Percentiles rank a stretch among this genome's conserved stretches.
Evolutionary conservation across 1,140 invertebrate species (phyloP).

Genomic region (Nymphalis io): DNA sequence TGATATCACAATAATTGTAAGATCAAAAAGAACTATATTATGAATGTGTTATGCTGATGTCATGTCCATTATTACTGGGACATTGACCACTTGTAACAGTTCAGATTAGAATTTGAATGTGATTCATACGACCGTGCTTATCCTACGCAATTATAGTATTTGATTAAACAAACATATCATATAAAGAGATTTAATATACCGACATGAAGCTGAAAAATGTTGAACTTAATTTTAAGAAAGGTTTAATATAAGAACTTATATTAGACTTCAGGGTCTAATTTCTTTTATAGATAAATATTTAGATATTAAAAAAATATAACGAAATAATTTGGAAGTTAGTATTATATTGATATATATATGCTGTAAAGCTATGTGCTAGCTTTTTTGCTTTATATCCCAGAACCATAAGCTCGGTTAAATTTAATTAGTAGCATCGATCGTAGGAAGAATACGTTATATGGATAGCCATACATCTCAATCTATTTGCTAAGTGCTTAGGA

Average conservation of each 20-base stretch:
- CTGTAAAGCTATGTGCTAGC: background rate
- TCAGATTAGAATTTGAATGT: constrained; percentile 9
- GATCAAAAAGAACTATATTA: background rate
- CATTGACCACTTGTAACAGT: constrained; percentile 21
- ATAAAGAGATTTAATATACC: background rate
- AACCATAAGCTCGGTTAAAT: background rate
- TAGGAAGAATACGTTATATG: background rate
- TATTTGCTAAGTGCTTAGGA: background rate
- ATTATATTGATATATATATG: too few species aligned
- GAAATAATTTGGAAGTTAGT: too few species aligned
- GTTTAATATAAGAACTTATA: too few species aligned
- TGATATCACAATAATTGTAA: background rate
- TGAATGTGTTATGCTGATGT: constrained; percentile 16
- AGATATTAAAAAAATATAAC: too few species aligned
- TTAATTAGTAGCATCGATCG: constrained; percentile 4
- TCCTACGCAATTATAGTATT: constrained; percentile 11
- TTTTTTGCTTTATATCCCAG: background rate
- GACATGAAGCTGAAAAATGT: too few species aligned
- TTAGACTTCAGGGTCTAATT: too few species aligned
- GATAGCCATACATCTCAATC: background rate
- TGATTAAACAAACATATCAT: background rate
- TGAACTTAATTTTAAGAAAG: too few species aligned
- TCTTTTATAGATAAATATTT: background rate
- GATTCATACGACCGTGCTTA: background rate
- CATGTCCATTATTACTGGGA: constrained; percentile 15